A percentile compares a stretch with the other conserved stretches of the same genome.
Conservation (phyloP, 2,888 invertebrate species). For the Punctoribates punctum region DNA sequence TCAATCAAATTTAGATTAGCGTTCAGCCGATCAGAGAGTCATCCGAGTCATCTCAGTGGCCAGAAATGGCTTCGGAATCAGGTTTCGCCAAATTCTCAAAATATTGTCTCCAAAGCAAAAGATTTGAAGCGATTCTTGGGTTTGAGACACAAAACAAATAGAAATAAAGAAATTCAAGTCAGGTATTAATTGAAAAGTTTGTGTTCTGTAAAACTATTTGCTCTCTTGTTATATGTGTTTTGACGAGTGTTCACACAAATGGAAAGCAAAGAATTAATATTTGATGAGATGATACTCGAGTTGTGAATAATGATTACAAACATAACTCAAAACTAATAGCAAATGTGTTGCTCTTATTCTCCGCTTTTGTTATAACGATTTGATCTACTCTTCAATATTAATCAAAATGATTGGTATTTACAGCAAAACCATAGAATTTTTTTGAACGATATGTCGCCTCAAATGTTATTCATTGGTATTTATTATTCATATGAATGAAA, state of each 20-base stretch:
- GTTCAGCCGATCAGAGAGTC: background rate
- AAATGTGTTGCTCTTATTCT: slow-evolving; percentile 1
- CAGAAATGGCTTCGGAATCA: background rate
- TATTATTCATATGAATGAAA: background rate
- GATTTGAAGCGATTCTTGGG: background rate
- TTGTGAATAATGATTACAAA: slow-evolving; percentile 1
- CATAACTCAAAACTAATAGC: background rate
- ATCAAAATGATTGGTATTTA: background rate
- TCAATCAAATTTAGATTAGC: slow-evolving; percentile 15
- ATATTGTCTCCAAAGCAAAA: background rate
- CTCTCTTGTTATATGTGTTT: background rate
- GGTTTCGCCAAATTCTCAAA: background rate
- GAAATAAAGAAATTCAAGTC: background rate
- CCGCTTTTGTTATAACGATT: background rate
- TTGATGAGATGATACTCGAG: background rate
- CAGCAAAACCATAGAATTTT: background rate
- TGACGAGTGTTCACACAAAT: background rate
- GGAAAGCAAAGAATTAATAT: background rate
- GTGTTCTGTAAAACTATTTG: background rate
- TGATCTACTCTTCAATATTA: slow-evolving; percentile 9
- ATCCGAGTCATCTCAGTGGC: background rate
- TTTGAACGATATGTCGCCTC: background rate
- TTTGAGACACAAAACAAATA: too few relatives aligned
- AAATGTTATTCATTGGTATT: background rate
- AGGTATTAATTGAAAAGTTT: slow-evolving; percentile 4